Evolutionary conservation across 2,888 invertebrate species (phyloP).

Genomic region (Branchinecta sandiegonensis): DNA sequence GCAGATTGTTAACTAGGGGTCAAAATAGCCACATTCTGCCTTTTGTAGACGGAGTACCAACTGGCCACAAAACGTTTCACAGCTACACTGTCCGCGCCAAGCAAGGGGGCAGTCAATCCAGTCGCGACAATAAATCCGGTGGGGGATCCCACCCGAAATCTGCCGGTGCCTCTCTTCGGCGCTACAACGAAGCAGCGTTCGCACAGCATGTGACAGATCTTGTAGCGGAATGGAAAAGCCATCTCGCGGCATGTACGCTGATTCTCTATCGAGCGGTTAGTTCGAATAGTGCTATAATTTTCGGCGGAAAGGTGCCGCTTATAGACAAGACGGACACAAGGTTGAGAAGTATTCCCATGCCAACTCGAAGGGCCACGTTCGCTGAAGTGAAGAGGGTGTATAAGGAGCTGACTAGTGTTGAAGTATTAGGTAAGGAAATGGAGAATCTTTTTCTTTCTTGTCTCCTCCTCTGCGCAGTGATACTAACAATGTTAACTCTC

Average conservation of each 20-base stretch:
- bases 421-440: conserved; percentile 20
- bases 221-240: conserved; percentile 49
- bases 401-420: conserved; percentile 46
- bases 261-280: conserved; percentile 64
- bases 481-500: too few species aligned
- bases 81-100: conserved; percentile 68
- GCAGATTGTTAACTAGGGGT: neutral
- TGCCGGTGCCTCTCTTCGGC: conserved; percentile 60
- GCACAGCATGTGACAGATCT: conserved; percentile 59
- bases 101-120: conserved; percentile 60
- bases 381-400: conserved; percentile 57
- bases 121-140: conserved; percentile 45
- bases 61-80: conserved; percentile 65
- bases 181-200: conserved; percentile 63
- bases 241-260: conserved; percentile 49
- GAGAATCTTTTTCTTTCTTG: neutral
- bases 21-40: conserved; percentile 8
- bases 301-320: conserved; percentile 54
- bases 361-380: conserved; percentile 62
- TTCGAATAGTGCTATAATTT: conserved; percentile 55
- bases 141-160: conserved; percentile 52
- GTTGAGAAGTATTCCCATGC: conserved; percentile 58
- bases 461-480: neutral
- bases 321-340: conserved; percentile 47
- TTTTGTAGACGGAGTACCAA: conserved; percentile 37